These are phyloP conservation scores for Prenolepis imparis DNA, from an alignment of 2,888 invertebrate species.

Conservation along the genomic window DNA sequence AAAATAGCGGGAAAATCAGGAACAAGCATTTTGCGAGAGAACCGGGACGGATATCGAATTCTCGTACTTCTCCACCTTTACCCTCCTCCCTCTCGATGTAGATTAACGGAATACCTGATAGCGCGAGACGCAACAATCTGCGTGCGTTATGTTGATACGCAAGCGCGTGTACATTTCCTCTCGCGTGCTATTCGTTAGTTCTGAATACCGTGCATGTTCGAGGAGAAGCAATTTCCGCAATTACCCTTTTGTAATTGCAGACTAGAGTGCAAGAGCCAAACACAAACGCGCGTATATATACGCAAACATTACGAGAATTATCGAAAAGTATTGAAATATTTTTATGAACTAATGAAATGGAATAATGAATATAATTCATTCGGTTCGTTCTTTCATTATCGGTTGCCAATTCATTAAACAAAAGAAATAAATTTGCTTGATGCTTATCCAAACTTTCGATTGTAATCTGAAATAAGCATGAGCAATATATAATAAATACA, in stretches of 20 bases:
- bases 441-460: background rate
- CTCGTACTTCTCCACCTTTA: background rate
- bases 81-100: background rate
- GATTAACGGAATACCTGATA: slow-evolving; percentile 45
- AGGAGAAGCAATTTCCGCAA: slow-evolving; percentile 3
- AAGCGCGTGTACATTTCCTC: background rate
- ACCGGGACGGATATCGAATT: slow-evolving; percentile 36
- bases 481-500: background rate
- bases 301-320: background rate
- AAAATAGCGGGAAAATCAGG: slow-evolving; percentile 47
- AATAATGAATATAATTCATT: background rate
- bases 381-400: background rate
- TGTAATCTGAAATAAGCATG: background rate
- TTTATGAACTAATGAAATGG: background rate
- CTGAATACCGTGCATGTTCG: slow-evolving; percentile 13
- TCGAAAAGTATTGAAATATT: background rate
- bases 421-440: background rate
- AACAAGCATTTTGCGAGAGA: slow-evolving; percentile 23
- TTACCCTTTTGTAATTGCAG: slow-evolving; percentile 19
- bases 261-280: background rate
- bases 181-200: slow-evolving; percentile 25
- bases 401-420: background rate
- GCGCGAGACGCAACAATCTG: slow-evolving; percentile 36
- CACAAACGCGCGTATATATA: background rate
- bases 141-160: slow-evolving; percentile 10